Percentiles rank a stretch among this genome's conserved stretches.
These are phyloP conservation scores for Dryobates pubescens DNA, from an alignment of 2,797 vertebrate species.

Conservation along the genomic window DNA sequence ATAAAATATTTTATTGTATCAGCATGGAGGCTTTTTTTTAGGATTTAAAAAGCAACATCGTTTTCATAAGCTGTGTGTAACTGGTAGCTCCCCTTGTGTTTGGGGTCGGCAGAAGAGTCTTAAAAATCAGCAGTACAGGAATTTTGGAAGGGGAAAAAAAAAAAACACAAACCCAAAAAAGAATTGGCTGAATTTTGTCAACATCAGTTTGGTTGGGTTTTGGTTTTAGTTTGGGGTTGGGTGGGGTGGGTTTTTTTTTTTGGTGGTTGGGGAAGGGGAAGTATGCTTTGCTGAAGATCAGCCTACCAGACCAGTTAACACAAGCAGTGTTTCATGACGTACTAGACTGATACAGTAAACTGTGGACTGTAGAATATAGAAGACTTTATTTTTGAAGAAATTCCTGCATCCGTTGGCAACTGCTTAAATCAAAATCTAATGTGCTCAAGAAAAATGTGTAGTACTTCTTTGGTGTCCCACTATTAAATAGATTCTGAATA, in stretches of 20 bases:
- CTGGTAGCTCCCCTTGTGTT: conserved; percentile 62
- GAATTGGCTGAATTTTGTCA: conserved; percentile 53
- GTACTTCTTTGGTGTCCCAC: conserved; percentile 58
- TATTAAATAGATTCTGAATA: conserved; percentile 72
- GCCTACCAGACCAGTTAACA: conserved; percentile 18
- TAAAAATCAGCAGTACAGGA: conserved; percentile 1
- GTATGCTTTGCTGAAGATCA: conserved; percentile 43
- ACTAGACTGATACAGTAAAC: conserved; percentile 54
- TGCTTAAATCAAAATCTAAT: conserved; percentile 64
- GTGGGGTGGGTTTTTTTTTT: not conserved
- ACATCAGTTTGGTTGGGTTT: not conserved
- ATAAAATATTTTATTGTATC: conserved; percentile 78
- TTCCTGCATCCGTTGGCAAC: conserved; percentile 59
- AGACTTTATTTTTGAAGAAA: conserved; percentile 45
- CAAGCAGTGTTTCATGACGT: conserved; percentile 27
- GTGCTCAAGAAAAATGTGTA: conserved; percentile 67
- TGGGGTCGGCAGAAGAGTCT: conserved; percentile 56
- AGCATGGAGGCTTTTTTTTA: conserved; percentile 71
- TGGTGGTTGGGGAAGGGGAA: not conserved
- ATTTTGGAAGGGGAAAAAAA: not conserved
- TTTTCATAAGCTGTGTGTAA: conserved; percentile 50
- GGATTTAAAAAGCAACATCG: conserved; percentile 51
- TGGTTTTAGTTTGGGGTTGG: no score
- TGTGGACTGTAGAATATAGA: conserved; percentile 56
- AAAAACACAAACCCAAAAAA: no score